Base-by-base conservation (phyloP, 2,888 invertebrate genomes). In the Phyllotreta striolata region DNA sequence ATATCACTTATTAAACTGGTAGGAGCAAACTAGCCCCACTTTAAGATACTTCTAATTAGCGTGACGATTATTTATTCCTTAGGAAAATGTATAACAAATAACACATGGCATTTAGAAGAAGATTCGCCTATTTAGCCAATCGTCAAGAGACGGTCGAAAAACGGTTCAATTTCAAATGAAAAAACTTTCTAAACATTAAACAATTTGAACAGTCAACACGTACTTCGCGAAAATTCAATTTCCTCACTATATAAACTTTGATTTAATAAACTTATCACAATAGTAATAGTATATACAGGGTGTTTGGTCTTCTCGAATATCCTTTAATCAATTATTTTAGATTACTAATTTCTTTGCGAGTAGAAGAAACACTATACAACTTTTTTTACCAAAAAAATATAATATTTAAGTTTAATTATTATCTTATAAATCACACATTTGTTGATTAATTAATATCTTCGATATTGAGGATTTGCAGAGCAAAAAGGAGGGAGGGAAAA, bases 261-360 rank as follows among this genome's bases (percentile, higher is more conserved):
- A 76, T 77, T 77, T 75, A 73, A 73, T 73, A 78, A 74, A 75
- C 80, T 80, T 81, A 81, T 81, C 81, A 81, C 81, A 81, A 80
- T 80, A 78, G 79, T 78, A 78, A 80, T 81, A 78, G 80, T 81
- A 80, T 79, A 77, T 80, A 80, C 77, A 74, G 74, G 58, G 56
- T 57, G 60, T 60, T 60, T 57, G 41, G 47, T 55, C 62, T 68
- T 62, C 54, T 65, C 61, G 56, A 56, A 63, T 63, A 59, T 56
- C 41, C 56, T 63, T 56, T 52, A n/a, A 41, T 10, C 41, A 3
- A 41, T 52, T 52, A 38, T 51, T 49, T 46, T 59, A 47, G 39
- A 70, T 67, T 52, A 38, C 49, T 57, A 54, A 56, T 56, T 61
- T 66, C 54, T 63, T 51, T n/a, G 37, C 60, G 34, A 60, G 44